These are phyloP conservation scores for Diadema setosum DNA, from an alignment of 35 echinoderm and acorn worm species.

Conservation along the genomic window DNA sequence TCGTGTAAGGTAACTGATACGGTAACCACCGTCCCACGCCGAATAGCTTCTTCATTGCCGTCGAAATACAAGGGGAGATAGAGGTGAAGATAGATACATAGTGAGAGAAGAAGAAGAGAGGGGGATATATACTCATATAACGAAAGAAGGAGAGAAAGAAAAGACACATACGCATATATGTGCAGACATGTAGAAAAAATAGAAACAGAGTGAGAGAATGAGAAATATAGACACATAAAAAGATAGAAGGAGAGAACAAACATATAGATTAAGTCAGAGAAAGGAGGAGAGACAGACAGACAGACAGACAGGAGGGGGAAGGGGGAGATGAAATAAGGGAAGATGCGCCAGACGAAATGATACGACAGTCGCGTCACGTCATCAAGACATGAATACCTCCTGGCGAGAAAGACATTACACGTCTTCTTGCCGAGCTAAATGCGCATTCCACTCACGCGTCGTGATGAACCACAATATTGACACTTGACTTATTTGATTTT, in stretches of 20 bases:
- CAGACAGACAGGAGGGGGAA: background rate
- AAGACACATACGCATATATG: background rate
- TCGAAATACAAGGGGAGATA: background rate
- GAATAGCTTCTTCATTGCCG: background rate
- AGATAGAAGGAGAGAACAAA: background rate
- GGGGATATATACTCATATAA: background rate
- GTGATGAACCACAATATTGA: too few relatives aligned
- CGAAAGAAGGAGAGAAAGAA: background rate
- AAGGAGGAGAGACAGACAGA: background rate
- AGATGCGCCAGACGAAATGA: too few relatives aligned
- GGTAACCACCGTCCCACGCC: too few relatives aligned
- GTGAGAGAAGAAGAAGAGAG: background rate
- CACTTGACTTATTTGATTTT: too few relatives aligned
- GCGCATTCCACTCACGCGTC: too few relatives aligned
- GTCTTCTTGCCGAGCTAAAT: too few relatives aligned
- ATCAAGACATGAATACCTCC: too few relatives aligned
- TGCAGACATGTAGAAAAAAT: background rate
- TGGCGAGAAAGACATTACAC: too few relatives aligned
- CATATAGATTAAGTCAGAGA: too few relatives aligned
- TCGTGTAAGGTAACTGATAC: slow-evolving; percentile 6
- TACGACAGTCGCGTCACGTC: too few relatives aligned
- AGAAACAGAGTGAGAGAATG: background rate
- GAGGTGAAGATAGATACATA: background rate
- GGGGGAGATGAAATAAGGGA: background rate
- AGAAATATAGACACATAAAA: background rate